Evolutionary conservation across 35 echinoderm and acorn worm species (phyloP), one percentile per base, ranked within the genome.

Genomic region (Stichopus chloronotus): DNA sequence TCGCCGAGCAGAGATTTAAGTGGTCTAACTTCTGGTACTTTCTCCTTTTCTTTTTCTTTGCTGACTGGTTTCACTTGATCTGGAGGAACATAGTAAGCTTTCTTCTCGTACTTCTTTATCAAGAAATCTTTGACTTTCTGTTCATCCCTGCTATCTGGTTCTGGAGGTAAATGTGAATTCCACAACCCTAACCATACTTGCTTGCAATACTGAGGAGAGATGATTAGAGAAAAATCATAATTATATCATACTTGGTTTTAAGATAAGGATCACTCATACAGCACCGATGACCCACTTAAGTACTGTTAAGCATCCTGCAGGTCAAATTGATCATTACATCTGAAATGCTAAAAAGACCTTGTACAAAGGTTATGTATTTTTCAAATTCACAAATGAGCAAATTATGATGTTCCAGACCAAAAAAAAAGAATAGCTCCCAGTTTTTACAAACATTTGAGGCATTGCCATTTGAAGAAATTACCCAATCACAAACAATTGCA

Each of bases 111-210:
- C 24, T 94, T 94, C 60, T 94, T 88, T 23, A 71, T 76, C 88
- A 94, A 57, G 65, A 91, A 94, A 61, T 94, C 93, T 91, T 94
- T 94, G 16, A 94, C 93, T 86, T 91, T 90, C 61, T 94, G 93
- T 90, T 94, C 93, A 21, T 94, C 93, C 84, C 79, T 90, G 88
- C 86, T 90, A 52, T 90, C 87, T 16, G 93, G 93, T 72, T 91
- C 93, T 10, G 93, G 86, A 12, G 54, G 77, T 25, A 88, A 71
- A 12, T 90, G 76, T 19, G 87, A 79, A 63, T 94, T 76, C 57
- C 88, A 94, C 8, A 94, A 53, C 55, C 87, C 93, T 56, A 94
- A 55, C 93, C 93, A 94, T 55, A 94, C 78, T 83, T 72, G 87
- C 9, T 63, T 56, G 65, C 93, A 94, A 69, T 82, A 60, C 93